Conservation (phyloP, 1,140 invertebrate species). For the Drosophila parvula region DNA sequence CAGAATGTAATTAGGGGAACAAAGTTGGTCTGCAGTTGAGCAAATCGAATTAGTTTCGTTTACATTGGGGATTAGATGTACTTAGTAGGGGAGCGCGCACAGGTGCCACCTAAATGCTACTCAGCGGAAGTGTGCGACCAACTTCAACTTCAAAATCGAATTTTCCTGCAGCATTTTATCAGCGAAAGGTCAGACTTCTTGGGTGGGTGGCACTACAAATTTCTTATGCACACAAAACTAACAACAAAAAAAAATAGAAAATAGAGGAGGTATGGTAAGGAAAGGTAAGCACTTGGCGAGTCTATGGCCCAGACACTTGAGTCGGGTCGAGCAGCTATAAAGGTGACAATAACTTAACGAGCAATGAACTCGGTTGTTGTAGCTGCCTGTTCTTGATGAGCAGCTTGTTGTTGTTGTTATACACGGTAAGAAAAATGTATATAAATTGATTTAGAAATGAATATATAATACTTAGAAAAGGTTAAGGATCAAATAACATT, state of each 20-base stretch:
- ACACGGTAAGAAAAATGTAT: neutral
- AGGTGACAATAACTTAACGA: slow-evolving; percentile 83
- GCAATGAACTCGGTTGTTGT: slow-evolving; percentile 71
- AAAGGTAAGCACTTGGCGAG: slow-evolving; percentile 56
- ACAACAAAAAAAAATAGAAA: slow-evolving; percentile 23
- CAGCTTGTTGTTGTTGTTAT: slow-evolving; percentile 14
- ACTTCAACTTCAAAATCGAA: slow-evolving; percentile 39
- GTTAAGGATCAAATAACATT: accelerated
- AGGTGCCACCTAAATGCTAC: slow-evolving; percentile 44
- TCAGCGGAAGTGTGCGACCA: slow-evolving; percentile 30
- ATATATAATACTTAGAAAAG: too few relatives aligned
- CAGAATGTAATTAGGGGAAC: slow-evolving; percentile 44
- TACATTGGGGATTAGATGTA: slow-evolving; percentile 65
- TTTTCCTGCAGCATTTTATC: slow-evolving; percentile 20
- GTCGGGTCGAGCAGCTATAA: slow-evolving; percentile 62
- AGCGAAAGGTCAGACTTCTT: slow-evolving; percentile 32
- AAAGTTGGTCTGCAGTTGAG: slow-evolving; percentile 50
- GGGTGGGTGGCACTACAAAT: slow-evolving; percentile 39
- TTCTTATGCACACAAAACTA: slow-evolving; percentile 61
- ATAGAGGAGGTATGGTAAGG: slow-evolving; percentile 5
- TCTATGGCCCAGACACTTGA: slow-evolving; percentile 73
- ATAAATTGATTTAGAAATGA: too few relatives aligned
- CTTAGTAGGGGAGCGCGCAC: slow-evolving; percentile 32
- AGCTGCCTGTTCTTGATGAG: slow-evolving; percentile 46
- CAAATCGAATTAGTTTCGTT: slow-evolving; percentile 74